Base-by-base conservation (phyloP, 2,113 vertebrate species). In the Corydoras sp. region DNA sequence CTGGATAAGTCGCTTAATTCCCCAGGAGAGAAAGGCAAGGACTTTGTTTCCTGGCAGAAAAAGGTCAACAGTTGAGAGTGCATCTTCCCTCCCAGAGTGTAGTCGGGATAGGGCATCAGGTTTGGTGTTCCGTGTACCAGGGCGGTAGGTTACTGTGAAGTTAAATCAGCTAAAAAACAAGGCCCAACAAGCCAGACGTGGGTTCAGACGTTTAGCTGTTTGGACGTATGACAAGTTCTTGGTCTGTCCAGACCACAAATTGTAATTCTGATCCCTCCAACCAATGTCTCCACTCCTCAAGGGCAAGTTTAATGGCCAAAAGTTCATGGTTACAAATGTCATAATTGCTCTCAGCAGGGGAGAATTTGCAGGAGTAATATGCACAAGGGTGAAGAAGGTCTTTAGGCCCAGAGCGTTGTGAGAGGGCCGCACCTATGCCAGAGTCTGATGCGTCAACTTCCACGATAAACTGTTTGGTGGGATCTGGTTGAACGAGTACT, bases 91-190 rank as follows among this genome's bases (percentile, higher is more conserved):
- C 10, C 58, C 9, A 2, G 18, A 14, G 24, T 29, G 31, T 2
- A 32, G 69, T 0, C 10, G 53, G 3, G 61, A 72, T 13, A 72
- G 61, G 4, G 61, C 54, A 9, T 65, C 70, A 5, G 70, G 30
- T 15, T 72, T 72, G 6, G 11, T 24, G 56, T 65, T 65, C 15
- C 55, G 30, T n/a, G 69, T 51, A 2, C 60, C 59, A 2, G 50
- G 60, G 18, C 49, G 49, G 8, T 35, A 71, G n/a, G 69, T 30
- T 2, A 71, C 11, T 2, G 13, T 10, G 3, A 58, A 65, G 11
- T 58, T 56, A 32, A 72, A 72, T 0, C 15, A 14, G 6, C 13
- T 49, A 15, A 71, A 62, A 11, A 63, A 71, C 14, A 71, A 13
- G 2, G 69, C 70, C 51, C 61, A 58, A 2, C 13, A 6, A 5